Evolutionary conservation across 2,888 invertebrate species (phyloP), one percentile per base, ranked within the genome.

Genomic region (Corbicula japonica): DNA sequence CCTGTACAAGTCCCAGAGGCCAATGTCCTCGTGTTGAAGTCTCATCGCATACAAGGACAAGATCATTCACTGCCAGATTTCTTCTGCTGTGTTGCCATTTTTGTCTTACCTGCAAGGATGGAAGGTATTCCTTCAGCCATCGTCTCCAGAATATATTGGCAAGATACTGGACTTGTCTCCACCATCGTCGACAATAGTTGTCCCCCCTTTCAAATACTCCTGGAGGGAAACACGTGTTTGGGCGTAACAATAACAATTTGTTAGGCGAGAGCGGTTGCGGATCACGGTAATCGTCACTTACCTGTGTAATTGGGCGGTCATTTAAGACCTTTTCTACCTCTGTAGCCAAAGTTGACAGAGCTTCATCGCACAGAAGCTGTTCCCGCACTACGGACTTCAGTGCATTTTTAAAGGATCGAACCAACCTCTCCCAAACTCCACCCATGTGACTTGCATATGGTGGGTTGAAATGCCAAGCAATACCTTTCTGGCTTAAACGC

Each of bases 391-490:
- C 21, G 48, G 70, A 6, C 32, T 48, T 34, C 38, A 82, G 32
- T 56, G 15, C 15, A 46, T 28, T 18, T 48, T 32, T 30, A 21
- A 61, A 34, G 8, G 74, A 74, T 12, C 74, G 44, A 4, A 79
- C 66, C 46, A 78, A 5, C 12, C 63, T 3, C 52, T 74, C 78
- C 63, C 62, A 70, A 1, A 41, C 50, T 30, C 66, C 66, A 35
- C 68, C 68, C 38, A 26, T 44, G 44, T 66, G 74, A 68, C 66
- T 60, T n/a, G 76, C 58, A 23, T 48, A 44, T 41, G 76, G 76
- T 54, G 71, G 65, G 41, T 76, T 76, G 52, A 76, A 76, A 21
- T 76, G 71, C 52, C 70, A 76, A 41, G 63, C 60, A 46, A 76
- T 76, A 10, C 60, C 65, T 6, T 26, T n/a, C 26, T 70, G 72